phyloP scores from a whole-genome alignment of 2,888 invertebrate species.

The Geotrupes spiniger region DNA sequence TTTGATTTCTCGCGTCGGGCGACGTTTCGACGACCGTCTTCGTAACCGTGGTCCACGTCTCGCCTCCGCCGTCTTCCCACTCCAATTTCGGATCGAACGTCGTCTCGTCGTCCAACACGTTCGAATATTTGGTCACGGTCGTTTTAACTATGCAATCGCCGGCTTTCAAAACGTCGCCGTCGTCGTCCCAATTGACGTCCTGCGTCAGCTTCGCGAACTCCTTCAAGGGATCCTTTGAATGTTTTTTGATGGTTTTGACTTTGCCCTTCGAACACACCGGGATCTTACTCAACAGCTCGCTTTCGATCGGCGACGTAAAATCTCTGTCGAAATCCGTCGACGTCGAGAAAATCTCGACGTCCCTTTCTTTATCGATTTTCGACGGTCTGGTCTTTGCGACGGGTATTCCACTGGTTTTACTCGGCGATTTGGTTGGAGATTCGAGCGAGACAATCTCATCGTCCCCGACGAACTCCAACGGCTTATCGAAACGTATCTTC shows the following conservation, averaged over 20 bases:
- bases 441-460: slow-evolving; percentile 10
- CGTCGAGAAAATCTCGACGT: slow-evolving; percentile 34
- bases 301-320: slow-evolving; percentile 35
- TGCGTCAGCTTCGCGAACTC: slow-evolving; percentile 48
- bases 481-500: slow-evolving; percentile 8
- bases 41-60: slow-evolving; percentile 23
- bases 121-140: slow-evolving; percentile 39
- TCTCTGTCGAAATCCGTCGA: slow-evolving; percentile 29
- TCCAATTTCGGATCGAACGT: not conserved
- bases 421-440: slow-evolving; percentile 17
- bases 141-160: slow-evolving; percentile 41
- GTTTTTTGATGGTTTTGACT: slow-evolving; percentile 53
- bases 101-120: not conserved
- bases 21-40: slow-evolving; percentile 26
- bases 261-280: slow-evolving; percentile 46
- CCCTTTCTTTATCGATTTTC: slow-evolving; percentile 37
- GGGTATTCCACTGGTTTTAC: slow-evolving; percentile 40
- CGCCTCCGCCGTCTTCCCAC: slow-evolving; percentile 11
- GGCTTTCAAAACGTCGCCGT: slow-evolving; percentile 26
- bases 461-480: slow-evolving; percentile 16
- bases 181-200: slow-evolving; percentile 50
- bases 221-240: slow-evolving; percentile 51
- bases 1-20: slow-evolving; percentile 10
- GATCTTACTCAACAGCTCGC: slow-evolving; percentile 46
- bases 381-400: slow-evolving; percentile 37